Evolutionary conservation across 1,140 invertebrate genomes (phyloP), one percentile per base, ranked within the genome.

Genomic region (Drosophila punjabiensis): DNA sequence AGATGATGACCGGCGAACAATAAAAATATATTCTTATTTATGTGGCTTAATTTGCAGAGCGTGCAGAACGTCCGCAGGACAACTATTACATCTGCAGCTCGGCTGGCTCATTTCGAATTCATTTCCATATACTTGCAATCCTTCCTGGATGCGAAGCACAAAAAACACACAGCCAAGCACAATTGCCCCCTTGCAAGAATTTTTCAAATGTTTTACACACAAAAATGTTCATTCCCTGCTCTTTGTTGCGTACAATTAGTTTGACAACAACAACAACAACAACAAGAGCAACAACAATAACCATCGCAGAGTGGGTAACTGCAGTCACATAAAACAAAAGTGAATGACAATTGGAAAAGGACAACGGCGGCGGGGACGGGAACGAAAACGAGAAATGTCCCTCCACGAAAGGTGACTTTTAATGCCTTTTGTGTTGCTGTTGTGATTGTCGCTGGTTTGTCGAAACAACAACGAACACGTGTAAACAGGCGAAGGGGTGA

Each of bases 161-260:
- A 78, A 52, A 48, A 50, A 55, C 41, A 64, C 24, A 35, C 60
- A n/a, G 64, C 59, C 79, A 67, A 79, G 79, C 89, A 76, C 85
- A 90, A 90, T 90, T 89, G 85, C 79, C 85, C 82, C 82, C 79
- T 75, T 88, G 73, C 65, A 85, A 71, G 87, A 69, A 89, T 89
- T 89, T 89, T 77, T 86, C 86, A 91, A 89, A 91, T 91, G 87
- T 82, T 89, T 89, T 82, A 78, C 75, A 85, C 75, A 66, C 65
- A 71, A 70, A 81, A 79, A 77, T 77, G 74, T 60, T 77, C 66
- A 64, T 62, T 62, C 74, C 58, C 76, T 59, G 50, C 75, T 82
- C 83, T 91, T 89, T 89, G 81, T 80, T 89, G 86, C 86, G 86
- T 89, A 86, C 86, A 89, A 89, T 89, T 89, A 89, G 85, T 89